phyloP scores from a whole-genome alignment of 2,888 invertebrate species.

The Seira ritae region DNA sequence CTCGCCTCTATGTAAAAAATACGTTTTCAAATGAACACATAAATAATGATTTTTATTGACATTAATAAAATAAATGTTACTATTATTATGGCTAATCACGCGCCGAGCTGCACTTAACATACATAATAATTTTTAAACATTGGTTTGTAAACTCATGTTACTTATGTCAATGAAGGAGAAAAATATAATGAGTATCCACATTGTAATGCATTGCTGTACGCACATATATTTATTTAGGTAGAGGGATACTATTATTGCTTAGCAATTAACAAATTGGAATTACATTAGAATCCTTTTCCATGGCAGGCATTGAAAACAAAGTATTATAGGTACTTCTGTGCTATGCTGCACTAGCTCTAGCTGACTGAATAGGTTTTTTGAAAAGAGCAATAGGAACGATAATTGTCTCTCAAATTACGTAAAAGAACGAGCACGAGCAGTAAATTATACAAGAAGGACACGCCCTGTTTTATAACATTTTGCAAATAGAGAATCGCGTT shows the following conservation, averaged over 20 bases:
- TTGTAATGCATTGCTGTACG: too few species aligned
- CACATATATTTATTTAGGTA: too few species aligned
- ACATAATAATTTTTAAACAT: slow-evolving; percentile 7
- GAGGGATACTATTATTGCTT: too few species aligned
- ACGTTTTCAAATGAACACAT: not conserved
- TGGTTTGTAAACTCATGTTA: not conserved
- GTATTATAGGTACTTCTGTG: too few species aligned
- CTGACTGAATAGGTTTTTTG: not conserved
- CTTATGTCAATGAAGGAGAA: too few species aligned
- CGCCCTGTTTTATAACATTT: slow-evolving; percentile 7
- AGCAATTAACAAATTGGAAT: too few species aligned
- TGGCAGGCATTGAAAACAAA: too few species aligned
- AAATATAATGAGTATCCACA: too few species aligned
- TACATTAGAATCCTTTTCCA: too few species aligned
- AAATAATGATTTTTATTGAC: slow-evolving; percentile 1
- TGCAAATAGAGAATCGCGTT: slow-evolving; percentile 12
- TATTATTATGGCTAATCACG: slow-evolving; percentile 1
- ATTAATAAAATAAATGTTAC: not conserved
- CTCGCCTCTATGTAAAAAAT: not conserved
- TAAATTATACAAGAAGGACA: slow-evolving; percentile 14
- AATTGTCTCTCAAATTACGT: slow-evolving; percentile 16
- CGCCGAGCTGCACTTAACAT: not conserved
- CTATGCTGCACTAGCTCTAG: too few species aligned
- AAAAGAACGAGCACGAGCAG: slow-evolving; percentile 13
- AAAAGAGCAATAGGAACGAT: not conserved